These are phyloP conservation scores for Barbus barbus DNA, from an alignment of 2,113 vertebrate genomes.

Conservation along the genomic window DNA sequence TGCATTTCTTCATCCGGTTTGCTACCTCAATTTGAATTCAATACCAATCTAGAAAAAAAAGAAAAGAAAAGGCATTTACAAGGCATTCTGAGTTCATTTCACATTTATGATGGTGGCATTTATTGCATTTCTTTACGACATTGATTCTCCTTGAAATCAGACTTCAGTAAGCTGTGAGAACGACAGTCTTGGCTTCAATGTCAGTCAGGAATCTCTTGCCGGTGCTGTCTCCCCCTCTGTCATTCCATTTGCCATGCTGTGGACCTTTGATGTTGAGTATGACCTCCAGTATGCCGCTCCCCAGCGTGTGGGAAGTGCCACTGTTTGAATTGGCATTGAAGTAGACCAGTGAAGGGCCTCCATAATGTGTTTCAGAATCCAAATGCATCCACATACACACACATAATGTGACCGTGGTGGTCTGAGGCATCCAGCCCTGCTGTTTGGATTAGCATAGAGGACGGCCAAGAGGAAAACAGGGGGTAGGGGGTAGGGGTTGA, in stretches of 20 bases:
- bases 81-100: not conserved
- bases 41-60: not conserved
- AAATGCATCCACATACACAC: not conserved
- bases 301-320: slow-evolving; percentile 32
- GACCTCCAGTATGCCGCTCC: slow-evolving; percentile 25
- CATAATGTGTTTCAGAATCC: slow-evolving; percentile 8
- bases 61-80: not conserved
- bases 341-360: slow-evolving; percentile 24
- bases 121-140: not conserved
- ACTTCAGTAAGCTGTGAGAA: not conserved
- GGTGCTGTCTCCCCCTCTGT: not conserved
- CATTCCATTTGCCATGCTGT: slow-evolving; percentile 33
- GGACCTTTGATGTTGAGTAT: slow-evolving; percentile 28
- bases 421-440: slow-evolving; percentile 35
- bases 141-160: slow-evolving; percentile 27
- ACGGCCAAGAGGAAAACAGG: slow-evolving; percentile 45
- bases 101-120: not conserved
- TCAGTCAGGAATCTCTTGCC: slow-evolving; percentile 11
- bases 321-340: slow-evolving; percentile 36
- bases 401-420: not conserved
- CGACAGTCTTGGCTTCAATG: not conserved
- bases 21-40: no score
- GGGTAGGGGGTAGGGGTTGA: slow-evolving; percentile 34
- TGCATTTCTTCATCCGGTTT: no score
- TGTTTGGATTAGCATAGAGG: slow-evolving; percentile 57